phyloP scores from a whole-genome alignment of 2,888 invertebrate species.

The Melanostoma scalare region DNA sequence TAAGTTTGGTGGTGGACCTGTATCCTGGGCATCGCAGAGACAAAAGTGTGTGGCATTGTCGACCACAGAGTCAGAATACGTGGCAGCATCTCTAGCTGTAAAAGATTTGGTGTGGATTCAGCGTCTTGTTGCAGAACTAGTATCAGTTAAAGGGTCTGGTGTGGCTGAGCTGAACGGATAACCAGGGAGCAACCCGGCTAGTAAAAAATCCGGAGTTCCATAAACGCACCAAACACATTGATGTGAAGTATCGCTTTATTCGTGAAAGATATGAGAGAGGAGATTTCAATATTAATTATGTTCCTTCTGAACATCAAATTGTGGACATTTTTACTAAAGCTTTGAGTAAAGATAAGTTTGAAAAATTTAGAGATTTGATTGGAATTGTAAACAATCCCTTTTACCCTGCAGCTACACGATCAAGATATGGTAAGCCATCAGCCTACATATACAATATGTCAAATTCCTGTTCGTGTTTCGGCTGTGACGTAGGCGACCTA shows the following conservation, averaged over 20 bases:
- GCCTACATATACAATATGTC: too few relatives aligned
- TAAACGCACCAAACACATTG: constrained; percentile 57
- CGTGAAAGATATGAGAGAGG: constrained; percentile 35
- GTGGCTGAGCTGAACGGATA: constrained; percentile 18
- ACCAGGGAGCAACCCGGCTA: constrained; percentile 38
- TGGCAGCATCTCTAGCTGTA: constrained; percentile 37
- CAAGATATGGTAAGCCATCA: too few relatives aligned
- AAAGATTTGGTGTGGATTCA: constrained; percentile 46
- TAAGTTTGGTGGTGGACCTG: constrained; percentile 5
- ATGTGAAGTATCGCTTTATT: constrained; percentile 53
- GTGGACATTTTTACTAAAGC: too few relatives aligned
- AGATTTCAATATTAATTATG: too few relatives aligned
- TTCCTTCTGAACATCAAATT: too few relatives aligned
- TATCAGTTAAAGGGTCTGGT: not conserved
- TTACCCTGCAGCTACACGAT: too few relatives aligned
- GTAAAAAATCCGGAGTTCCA: constrained; percentile 59
- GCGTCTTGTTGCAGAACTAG: not conserved
- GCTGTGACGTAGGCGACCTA: too few relatives aligned
- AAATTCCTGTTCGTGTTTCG: too few relatives aligned
- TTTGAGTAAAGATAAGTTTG: too few relatives aligned
- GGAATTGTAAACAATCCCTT: too few relatives aligned
- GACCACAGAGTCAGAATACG: constrained; percentile 52
- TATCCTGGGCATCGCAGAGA: constrained; percentile 40
- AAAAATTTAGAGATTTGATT: too few relatives aligned
- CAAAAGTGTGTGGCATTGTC: constrained; percentile 40